Conservation (phyloP, 2,797 vertebrate species). For the Alcedo atthis region DNA sequence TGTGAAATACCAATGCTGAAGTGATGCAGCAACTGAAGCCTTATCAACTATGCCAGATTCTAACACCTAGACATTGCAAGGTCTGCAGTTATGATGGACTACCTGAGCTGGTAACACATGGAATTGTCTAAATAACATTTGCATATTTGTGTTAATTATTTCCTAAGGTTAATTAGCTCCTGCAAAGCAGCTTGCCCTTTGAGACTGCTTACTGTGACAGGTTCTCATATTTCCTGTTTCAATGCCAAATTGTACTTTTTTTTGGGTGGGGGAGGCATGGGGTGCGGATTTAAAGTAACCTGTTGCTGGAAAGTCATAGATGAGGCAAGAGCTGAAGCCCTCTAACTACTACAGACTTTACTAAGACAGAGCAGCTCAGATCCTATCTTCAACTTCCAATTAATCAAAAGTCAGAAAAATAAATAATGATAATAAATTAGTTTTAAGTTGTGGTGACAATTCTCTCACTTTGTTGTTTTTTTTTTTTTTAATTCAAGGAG, state of each 20-base stretch:
- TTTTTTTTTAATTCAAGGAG: neutral
- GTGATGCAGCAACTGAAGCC: constrained; percentile 74
- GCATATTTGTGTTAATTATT: constrained; percentile 99
- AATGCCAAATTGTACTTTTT: constrained; percentile 81
- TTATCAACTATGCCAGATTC: constrained; percentile 82
- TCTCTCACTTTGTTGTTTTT: neutral
- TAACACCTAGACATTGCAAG: constrained; percentile 75
- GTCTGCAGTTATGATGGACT: constrained; percentile 90
- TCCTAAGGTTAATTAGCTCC: constrained; percentile 98
- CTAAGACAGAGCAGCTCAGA: neutral
- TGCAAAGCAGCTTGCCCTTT: constrained; percentile 88
- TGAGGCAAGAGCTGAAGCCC: constrained; percentile 48
- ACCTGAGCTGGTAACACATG: constrained; percentile 88
- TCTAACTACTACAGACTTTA: neutral
- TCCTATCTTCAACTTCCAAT: neutral
- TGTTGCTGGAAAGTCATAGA: constrained; percentile 85
- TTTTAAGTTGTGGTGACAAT: neutral
- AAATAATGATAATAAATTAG: constrained; percentile 4
- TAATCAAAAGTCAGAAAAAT: neutral
- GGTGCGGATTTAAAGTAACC: constrained; percentile 72
- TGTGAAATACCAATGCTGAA: constrained; percentile 76
- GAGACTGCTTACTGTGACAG: constrained; percentile 93
- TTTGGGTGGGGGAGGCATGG: too few relatives aligned
- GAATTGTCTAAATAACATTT: constrained; percentile 97
- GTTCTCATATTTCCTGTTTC: constrained; percentile 84